phyloP scores from a whole-genome alignment of 2,888 invertebrate species.

The Isoperla grammatica region DNA sequence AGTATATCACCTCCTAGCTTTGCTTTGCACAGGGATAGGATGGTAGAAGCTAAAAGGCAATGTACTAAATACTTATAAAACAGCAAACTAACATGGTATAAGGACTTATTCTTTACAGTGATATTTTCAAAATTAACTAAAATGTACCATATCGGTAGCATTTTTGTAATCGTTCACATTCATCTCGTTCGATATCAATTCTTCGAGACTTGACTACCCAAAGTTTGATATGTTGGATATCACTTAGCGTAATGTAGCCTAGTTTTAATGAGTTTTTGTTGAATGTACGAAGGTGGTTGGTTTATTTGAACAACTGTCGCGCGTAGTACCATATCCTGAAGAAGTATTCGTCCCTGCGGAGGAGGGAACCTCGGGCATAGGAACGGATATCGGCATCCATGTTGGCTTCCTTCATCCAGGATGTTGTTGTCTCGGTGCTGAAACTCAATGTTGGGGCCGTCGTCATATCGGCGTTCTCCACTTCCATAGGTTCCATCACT shows the following conservation, averaged over 20 bases:
- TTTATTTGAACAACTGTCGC: conserved; percentile 74
- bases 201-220: neutral
- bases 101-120: neutral
- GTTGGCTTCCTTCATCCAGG: conserved; percentile 88
- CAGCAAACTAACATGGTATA: neutral
- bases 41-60: conserved; percentile 16
- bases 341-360: conserved; percentile 89
- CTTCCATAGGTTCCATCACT: conserved; percentile 52
- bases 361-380: conserved; percentile 78
- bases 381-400: conserved; percentile 91
- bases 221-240: neutral
- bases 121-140: neutral
- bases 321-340: conserved; percentile 90
- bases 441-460: conserved; percentile 68
- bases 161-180: neutral
- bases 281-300: conserved; percentile 22
- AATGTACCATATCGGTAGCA: neutral
- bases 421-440: conserved; percentile 89
- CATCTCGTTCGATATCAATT: neutral
- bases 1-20: conserved; percentile 21
- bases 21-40: conserved; percentile 29
- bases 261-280: conserved; percentile 1
- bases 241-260: too few species aligned
- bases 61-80: conserved; percentile 9
- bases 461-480: conserved; percentile 62